Conservation (phyloP, 1,140 invertebrate genomes). For the Rhyacophila brunnea region DNA sequence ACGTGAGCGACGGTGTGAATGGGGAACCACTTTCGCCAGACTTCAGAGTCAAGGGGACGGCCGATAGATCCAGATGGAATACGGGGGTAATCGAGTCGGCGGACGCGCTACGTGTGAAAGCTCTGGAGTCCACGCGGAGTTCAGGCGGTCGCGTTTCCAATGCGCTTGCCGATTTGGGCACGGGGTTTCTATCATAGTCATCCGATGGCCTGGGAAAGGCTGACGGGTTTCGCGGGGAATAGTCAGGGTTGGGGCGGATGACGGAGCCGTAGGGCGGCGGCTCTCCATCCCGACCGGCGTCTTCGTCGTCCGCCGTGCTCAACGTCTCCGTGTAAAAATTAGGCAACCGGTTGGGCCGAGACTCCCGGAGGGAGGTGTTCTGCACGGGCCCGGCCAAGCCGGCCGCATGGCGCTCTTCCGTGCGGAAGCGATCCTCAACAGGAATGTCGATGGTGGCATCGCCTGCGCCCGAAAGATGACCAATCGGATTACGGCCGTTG, state of each 20-base stretch:
- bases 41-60: constrained; percentile 3
- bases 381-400: too few species aligned
- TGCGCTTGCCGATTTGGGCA: not conserved
- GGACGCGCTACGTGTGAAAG: not conserved
- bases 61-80: constrained; percentile 23
- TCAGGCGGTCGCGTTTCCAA: constrained; percentile 2
- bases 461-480: not conserved
- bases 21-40: constrained; percentile 5
- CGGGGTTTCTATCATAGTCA: too few species aligned
- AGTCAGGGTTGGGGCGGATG: constrained; percentile 32
- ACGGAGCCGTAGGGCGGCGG: constrained; percentile 22
- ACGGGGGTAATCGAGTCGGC: not conserved
- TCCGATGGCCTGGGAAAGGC: too few species aligned
- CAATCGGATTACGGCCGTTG: not conserved
- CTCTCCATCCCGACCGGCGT: not conserved
- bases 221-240: not conserved
- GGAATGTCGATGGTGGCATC: not conserved
- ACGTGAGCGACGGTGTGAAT: constrained; percentile 21
- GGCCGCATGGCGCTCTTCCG: too few species aligned
- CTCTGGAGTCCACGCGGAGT: constrained; percentile 12
- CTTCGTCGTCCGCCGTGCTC: constrained; percentile 20
- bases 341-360: constrained; percentile 9
- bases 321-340: constrained; percentile 34
- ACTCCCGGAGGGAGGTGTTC: too few species aligned
- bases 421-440: not conserved